Evolutionary conservation across 2,797 vertebrate species (phyloP).

Genomic region (Lemur catta): DNA sequence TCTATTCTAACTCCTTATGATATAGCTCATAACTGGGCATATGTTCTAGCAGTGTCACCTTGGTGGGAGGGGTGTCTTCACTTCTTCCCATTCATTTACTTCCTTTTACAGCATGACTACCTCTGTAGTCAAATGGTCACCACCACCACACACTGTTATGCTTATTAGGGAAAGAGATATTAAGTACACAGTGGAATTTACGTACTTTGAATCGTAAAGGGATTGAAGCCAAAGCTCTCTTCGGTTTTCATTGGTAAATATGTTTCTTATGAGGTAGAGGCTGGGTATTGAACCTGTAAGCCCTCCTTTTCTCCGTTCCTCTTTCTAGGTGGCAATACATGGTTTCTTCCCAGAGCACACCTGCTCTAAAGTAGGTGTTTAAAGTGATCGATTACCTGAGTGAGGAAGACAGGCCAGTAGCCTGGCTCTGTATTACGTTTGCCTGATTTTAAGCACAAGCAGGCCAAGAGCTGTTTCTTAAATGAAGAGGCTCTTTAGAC

Average conservation of each 20-base stretch:
- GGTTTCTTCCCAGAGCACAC: not conserved
- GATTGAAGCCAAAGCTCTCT: not conserved
- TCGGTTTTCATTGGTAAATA: not conserved
- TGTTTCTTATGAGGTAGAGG: not conserved
- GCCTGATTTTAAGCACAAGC: not conserved
- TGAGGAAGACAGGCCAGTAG: rapidly evolving
- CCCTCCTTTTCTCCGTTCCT: not conserved
- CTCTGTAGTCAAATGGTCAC: too few species aligned
- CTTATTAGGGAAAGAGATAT: not conserved
- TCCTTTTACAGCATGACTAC: not conserved
- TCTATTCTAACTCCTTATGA: not conserved
- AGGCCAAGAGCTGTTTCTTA: not conserved
- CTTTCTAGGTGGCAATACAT: not conserved
- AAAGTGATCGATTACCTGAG: not conserved
- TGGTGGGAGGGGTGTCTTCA: not conserved
- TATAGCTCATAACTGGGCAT: not conserved
- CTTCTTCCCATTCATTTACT: not conserved
- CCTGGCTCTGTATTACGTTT: not conserved
- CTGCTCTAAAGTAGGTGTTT: not conserved
- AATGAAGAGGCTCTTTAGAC: not conserved
- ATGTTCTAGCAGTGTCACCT: not conserved
- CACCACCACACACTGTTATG: not conserved
- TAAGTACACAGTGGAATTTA: not conserved
- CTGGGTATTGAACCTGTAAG: not conserved
- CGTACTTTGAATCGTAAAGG: not conserved